These are phyloP conservation scores for Chrosomus eos DNA, from an alignment of 2,797 vertebrate genomes.

Conservation along the genomic window DNA sequence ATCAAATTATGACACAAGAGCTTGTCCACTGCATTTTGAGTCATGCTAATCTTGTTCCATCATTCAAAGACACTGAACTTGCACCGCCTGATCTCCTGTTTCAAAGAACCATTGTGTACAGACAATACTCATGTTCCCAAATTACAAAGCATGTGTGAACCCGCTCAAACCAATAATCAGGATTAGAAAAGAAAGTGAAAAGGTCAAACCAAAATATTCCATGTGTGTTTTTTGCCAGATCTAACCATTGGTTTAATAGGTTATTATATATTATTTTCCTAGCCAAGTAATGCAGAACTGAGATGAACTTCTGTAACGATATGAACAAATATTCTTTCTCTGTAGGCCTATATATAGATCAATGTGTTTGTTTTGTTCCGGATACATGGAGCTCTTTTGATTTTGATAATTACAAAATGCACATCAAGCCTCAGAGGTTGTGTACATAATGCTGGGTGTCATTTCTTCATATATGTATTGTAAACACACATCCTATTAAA, in stretches of 20 bases:
- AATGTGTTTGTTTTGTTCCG: slow-evolving; percentile 48
- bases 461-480: slow-evolving; percentile 23
- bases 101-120: background rate
- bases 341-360: slow-evolving; percentile 39
- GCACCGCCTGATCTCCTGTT: background rate
- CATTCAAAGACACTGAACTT: background rate
- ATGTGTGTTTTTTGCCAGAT: background rate
- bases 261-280: background rate
- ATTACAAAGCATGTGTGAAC: background rate
- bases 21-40: background rate
- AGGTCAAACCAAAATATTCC: slow-evolving; percentile 3
- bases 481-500: slow-evolving; percentile 36
- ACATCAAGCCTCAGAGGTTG: slow-evolving; percentile 2
- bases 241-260: slow-evolving; percentile 42
- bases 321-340: slow-evolving; percentile 63
- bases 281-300: background rate
- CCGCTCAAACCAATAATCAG: background rate
- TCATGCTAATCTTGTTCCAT: background rate
- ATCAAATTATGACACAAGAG: background rate
- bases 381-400: slow-evolving; percentile 57
- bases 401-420: slow-evolving; percentile 23
- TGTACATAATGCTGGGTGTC: slow-evolving; percentile 14
- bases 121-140: slow-evolving; percentile 1
- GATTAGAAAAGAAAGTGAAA: background rate
- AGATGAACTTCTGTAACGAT: slow-evolving; percentile 24